Base-by-base conservation (phyloP, 2,888 invertebrate species). In the Nyleta sp. region DNA sequence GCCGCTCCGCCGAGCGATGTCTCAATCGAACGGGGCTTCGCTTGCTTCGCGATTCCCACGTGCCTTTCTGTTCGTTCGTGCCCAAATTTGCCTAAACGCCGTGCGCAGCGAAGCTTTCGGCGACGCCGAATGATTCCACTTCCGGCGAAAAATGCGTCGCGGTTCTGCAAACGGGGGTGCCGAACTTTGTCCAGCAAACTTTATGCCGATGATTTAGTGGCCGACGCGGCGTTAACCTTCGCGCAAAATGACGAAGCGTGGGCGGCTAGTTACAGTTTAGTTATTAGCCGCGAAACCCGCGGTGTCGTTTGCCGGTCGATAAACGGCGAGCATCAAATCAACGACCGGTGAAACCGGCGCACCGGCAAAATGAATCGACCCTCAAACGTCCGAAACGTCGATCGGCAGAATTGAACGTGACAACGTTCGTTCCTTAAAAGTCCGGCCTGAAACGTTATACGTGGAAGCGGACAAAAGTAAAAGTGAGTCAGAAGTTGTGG, bases 201-300 rank as follows among this genome's bases (percentile, higher is more conserved):
- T n/a, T n/a, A n/a, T n/a, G n/a, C n/a, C 24, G 84, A 88, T 89
- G 89, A 90, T 89, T 90, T 88, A 89, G 85, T 86, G 78, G 85
- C 80, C 76, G 44, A 35, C 48, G 83, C 76, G 44, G 42, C 48
- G 83, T 84, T 85, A 85, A 86, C 86, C 87, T 87, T 85, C 85
- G 80, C 83, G 78, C 53, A 81, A 76, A 74, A 81, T 84, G 85
- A 85, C 83, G 81, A 59, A 70, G 78, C 83, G 84, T 81, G 81
- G 84, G 84, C 80, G 79, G 82, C 79, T 83, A 80, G 84, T 82
- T 84, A 81, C 80, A 72, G 80, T 85, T 82, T 80, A 81, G 77
- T 84, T 83, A 81, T 83, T 83, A 82, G 80, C 78, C 64, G 64
- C 57, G 57, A 65, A 59, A 67, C 52, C 52, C 60, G 53, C 67